Evolutionary conservation across 2,113 vertebrate species (phyloP), one percentile per base, ranked within the genome.

Genomic region (Chaetodon trifascialis): DNA sequence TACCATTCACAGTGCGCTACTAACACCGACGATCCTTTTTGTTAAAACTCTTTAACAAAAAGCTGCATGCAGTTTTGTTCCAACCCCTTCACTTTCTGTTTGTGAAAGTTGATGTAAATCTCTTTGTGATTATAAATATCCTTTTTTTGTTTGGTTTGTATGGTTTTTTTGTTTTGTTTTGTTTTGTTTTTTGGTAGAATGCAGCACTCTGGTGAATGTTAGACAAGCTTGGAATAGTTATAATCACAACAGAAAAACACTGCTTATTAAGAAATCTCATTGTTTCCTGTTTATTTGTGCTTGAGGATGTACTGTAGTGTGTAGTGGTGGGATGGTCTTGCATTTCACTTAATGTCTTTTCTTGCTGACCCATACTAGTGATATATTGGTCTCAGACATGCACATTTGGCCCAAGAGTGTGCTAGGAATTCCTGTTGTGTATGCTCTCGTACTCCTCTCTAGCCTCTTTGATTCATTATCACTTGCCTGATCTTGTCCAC

Each of bases 11-110:
- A 92, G 87, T 95, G 93, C 94, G 88, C 91, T 95, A 95, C 96
- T 95, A 97, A 97, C 96, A 97, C 96, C 97, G 97, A 97, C 96
- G 94, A 96, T 93, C 95, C 96, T 97, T 96, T 98, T 97, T 97
- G 92, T 95, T 96, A 90, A 95, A 92, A 34, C 42, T 21, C 25
- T 92, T 94, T 95, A 95, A 94, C 94, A 94, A 94, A 95, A 95
- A 94, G 94, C 81, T 93, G 95, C 95, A 96, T 96, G 95, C 90
- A 83, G 93, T 96, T 92, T 92, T 88, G 79, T 88, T 88, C 80
- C 91, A 91, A 79, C 72, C 88, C 91, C 83, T 86, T 91, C 91
- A 93, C 91, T 69, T 82, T 83, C 85, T 96, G 95, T 97, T 96
- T 95, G 95, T 97, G 96, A 95, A 96, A 96, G 80, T 93, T 89